A percentile compares a stretch with the other conserved stretches of the same genome.
phyloP scores from a whole-genome alignment of 2,797 vertebrate genomes.

The Acrossocheilus wenchowensis region DNA sequence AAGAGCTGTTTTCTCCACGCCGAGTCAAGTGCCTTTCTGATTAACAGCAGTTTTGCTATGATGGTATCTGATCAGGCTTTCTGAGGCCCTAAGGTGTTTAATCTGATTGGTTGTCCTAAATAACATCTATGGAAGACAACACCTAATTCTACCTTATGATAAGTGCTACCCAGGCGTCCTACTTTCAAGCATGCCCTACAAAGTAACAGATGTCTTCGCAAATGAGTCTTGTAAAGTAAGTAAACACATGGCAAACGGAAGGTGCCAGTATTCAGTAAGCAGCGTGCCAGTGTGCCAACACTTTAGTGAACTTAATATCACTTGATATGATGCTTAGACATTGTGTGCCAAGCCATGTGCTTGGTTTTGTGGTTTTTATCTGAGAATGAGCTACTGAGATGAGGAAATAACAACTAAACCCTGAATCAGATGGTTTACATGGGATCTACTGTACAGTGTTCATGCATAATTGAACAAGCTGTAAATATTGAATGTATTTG shows the following conservation, averaged over 20 bases:
- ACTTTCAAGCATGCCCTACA: conserved; percentile 21
- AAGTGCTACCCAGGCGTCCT: not conserved
- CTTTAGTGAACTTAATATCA: not conserved
- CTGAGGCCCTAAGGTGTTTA: not conserved
- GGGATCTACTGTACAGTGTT: not conserved
- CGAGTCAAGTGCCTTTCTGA: not conserved
- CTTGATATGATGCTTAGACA: not conserved
- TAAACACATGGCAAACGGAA: conserved; percentile 3
- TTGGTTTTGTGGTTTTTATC: not conserved
- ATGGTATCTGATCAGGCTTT: not conserved
- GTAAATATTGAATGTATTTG: not conserved
- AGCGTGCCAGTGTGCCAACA: not conserved
- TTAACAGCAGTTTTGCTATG: not conserved
- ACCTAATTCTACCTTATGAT: not conserved
- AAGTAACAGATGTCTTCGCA: conserved; percentile 9
- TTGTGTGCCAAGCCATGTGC: not conserved
- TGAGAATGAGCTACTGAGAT: not conserved
- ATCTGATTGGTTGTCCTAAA: conserved; percentile 30
- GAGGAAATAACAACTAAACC: not conserved
- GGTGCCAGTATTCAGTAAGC: not conserved
- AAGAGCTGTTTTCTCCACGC: not conserved
- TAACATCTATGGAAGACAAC: not conserved
- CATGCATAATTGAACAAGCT: not conserved
- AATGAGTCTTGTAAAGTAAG: not conserved
- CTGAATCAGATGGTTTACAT: not conserved